Evolutionary conservation across 2,888 invertebrate species (phyloP).

Genomic region (Drosophila suboccidentalis): DNA sequence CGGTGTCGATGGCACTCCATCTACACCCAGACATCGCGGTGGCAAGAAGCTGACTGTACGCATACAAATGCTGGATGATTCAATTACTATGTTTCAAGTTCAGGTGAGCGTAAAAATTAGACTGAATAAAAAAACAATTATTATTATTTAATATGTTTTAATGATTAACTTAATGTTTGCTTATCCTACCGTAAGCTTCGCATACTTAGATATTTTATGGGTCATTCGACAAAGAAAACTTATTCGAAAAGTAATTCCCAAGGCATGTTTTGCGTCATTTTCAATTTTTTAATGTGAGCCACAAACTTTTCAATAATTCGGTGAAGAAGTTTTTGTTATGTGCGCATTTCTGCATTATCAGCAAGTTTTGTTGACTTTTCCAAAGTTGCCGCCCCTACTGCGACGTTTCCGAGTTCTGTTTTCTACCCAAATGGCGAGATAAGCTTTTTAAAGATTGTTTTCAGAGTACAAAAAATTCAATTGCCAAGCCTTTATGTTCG

Average conservation of each 20-base stretch:
- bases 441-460: conserved; percentile 46
- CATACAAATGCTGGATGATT: conserved; percentile 96
- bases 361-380: conserved; percentile 39
- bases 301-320: conserved; percentile 43
- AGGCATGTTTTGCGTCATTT: conserved; percentile 16
- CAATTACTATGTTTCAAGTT: conserved; percentile 95
- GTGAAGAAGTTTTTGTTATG: conserved; percentile 28
- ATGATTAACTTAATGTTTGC: conserved; percentile 17
- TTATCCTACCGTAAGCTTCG: not conserved
- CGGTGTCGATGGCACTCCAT: conserved; percentile 90
- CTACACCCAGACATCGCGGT: conserved; percentile 93
- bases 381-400: not conserved
- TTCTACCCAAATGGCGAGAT: conserved; percentile 39
- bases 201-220: no score
- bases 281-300: conserved; percentile 13
- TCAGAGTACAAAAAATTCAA: conserved; percentile 16
- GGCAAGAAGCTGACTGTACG: conserved; percentile 96
- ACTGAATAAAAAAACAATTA: no score
- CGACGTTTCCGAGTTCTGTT: not conserved
- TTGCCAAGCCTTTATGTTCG: conserved; percentile 23
- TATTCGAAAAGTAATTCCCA: not conserved
- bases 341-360: conserved; percentile 60
- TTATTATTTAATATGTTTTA: not conserved
- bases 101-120: conserved; percentile 88
- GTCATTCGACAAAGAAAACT: conserved; percentile 11